Percentiles rank a stretch among this genome's conserved stretches.
These are phyloP conservation scores for Agonopterix alstromeriana DNA, from an alignment of 2,888 invertebrate genomes.

Conservation along the genomic window DNA sequence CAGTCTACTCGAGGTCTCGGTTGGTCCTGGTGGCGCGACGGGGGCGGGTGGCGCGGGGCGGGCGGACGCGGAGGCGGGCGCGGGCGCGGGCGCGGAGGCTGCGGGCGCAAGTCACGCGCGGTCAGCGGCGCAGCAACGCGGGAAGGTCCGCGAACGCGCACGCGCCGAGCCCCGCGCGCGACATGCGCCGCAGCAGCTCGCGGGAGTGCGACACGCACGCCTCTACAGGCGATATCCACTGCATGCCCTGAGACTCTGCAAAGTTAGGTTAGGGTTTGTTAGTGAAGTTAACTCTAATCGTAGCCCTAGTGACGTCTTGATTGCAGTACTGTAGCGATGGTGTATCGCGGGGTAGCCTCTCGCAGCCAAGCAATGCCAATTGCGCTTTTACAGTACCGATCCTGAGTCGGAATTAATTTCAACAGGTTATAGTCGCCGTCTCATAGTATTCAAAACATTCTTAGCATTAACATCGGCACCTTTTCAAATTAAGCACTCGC, in stretches of 20 bases:
- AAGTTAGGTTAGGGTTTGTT: too few species aligned
- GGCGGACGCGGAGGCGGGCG: neutral
- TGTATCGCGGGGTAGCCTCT: too few species aligned
- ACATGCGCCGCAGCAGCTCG: conserved; percentile 93
- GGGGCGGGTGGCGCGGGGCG: neutral
- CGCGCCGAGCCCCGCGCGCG: conserved; percentile 91
- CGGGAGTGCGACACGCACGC: conserved; percentile 94
- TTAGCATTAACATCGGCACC: too few species aligned
- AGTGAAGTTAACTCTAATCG: too few species aligned
- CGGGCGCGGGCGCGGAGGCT: conserved; percentile 7
- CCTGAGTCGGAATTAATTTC: too few species aligned
- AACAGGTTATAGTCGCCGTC: too few species aligned
- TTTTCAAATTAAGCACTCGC: too few species aligned
- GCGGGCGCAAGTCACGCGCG: conserved; percentile 57
- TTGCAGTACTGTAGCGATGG: too few species aligned
- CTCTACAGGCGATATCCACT: conserved; percentile 94
- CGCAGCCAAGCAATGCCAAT: too few species aligned
- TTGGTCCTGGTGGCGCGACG: neutral
- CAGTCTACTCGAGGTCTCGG: neutral
- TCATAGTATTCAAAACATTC: too few species aligned
- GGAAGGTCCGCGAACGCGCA: conserved; percentile 96
- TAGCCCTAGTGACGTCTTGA: too few species aligned
- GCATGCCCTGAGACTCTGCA: conserved; percentile 93
- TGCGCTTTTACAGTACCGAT: too few species aligned
- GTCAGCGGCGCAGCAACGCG: conserved; percentile 86